Evolutionary conservation across 53 echinoderm and acorn worm species (phyloP).

Genomic region (Hippasteria phrygiana): DNA sequence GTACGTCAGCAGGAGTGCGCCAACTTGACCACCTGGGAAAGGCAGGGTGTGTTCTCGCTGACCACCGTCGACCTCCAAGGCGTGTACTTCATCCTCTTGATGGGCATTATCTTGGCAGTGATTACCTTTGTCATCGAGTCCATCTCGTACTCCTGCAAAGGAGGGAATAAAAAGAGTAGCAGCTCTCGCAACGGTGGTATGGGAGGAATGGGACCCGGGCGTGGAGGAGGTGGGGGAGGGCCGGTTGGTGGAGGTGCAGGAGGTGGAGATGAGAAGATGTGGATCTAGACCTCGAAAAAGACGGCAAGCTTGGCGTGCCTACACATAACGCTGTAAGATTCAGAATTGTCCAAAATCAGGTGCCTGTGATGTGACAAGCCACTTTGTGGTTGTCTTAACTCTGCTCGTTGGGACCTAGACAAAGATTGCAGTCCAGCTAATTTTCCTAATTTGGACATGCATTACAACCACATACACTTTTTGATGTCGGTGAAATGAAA

Average conservation of each 20-base stretch:
- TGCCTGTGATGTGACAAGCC: too few species aligned
- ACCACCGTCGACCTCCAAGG: conserved; percentile 91
- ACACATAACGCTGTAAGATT: conserved; percentile 37
- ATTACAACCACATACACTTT: too few species aligned
- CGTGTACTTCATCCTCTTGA: conserved; percentile 82
- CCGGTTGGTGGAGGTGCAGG: conserved; percentile 33
- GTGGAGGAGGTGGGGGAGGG: not conserved
- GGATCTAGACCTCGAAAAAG: conserved; percentile 51
- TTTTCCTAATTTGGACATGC: too few species aligned
- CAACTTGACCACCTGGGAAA: conserved; percentile 94
- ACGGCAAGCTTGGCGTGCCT: not conserved
- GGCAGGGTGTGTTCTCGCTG: conserved; percentile 90
- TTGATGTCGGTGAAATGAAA: too few species aligned
- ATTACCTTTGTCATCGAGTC: conserved; percentile 83
- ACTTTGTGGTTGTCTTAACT: too few species aligned
- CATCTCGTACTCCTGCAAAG: conserved; percentile 53
- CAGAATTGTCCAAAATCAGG: too few species aligned
- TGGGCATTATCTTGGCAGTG: conserved; percentile 74
- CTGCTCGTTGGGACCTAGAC: too few species aligned
- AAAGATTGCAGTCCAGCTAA: too few species aligned
- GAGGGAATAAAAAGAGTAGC: conserved; percentile 24
- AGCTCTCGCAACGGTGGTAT: conserved; percentile 30
- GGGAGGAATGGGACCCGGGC: conserved; percentile 43
- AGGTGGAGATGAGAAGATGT: conserved; percentile 73
- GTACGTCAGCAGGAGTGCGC: conserved; percentile 52